Conservation (phyloP, 2,888 invertebrate species). For the Sesamia inferens region DNA sequence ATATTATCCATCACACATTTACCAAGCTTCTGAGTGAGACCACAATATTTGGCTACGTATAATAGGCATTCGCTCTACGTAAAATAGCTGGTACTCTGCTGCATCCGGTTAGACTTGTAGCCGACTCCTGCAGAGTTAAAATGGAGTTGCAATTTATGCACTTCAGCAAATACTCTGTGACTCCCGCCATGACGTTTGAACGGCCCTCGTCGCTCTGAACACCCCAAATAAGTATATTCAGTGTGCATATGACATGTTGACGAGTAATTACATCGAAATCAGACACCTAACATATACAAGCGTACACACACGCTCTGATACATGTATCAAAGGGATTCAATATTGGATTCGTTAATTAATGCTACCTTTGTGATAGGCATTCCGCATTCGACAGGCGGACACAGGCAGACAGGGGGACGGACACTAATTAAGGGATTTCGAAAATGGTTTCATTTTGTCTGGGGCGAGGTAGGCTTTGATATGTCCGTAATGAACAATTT, state of each 20-base stretch:
- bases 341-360: constrained; percentile 79
- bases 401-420: constrained; percentile 65
- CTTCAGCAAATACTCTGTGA: constrained; percentile 43
- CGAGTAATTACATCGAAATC: constrained; percentile 77
- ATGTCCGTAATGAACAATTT: constrained; percentile 58
- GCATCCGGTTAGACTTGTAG: background rate
- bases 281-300: constrained; percentile 56
- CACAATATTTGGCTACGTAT: background rate
- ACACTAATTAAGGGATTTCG: constrained; percentile 70
- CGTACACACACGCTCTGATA: constrained; percentile 36
- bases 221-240: constrained; percentile 68
- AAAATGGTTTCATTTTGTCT: constrained; percentile 63
- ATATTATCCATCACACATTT: background rate
- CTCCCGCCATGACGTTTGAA: constrained; percentile 47
- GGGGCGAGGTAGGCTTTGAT: constrained; percentile 48
- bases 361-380: constrained; percentile 75
- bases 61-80: background rate
- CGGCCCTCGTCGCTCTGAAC: constrained; percentile 72
- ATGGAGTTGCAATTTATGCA: constrained; percentile 7
- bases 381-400: constrained; percentile 68
- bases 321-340: constrained; percentile 71
- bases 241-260: constrained; percentile 75
- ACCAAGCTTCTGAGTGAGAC: background rate
- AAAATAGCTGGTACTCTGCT: background rate
- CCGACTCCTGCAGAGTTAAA: background rate